phyloP scores from a whole-genome alignment of 2,113 vertebrate genomes.

The Numida meleagris region DNA sequence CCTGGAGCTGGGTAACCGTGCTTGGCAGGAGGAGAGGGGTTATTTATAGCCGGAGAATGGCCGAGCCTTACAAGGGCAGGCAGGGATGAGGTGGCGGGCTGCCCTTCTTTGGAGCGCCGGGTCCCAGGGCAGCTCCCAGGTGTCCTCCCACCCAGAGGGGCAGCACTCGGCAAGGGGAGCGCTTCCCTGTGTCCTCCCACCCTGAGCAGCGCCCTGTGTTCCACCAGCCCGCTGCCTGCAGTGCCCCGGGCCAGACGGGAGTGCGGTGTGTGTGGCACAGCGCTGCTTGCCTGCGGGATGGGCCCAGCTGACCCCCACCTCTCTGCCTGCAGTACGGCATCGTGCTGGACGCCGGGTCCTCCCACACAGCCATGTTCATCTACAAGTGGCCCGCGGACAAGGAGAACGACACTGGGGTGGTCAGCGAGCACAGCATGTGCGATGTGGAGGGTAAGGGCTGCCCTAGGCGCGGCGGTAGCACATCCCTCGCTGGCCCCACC shows the following conservation, averaged over 20 bases:
- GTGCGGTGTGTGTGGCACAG: neutral
- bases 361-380: constrained; percentile 85
- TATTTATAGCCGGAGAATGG: constrained; percentile 60
- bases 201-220: no score
- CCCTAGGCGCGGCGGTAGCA: neutral
- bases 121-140: neutral
- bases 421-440: constrained; percentile 82
- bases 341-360: constrained; percentile 88
- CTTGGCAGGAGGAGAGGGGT: constrained; percentile 19
- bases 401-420: constrained; percentile 86
- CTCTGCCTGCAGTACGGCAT: constrained; percentile 81
- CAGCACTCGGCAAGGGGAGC: no score
- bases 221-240: no score
- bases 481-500: neutral
- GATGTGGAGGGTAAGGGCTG: constrained; percentile 76
- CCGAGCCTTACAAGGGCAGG: constrained; percentile 55
- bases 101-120: constrained; percentile 29
- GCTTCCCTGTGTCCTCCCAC: no score
- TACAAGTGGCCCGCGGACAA: constrained; percentile 88
- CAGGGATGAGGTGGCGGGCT: neutral
- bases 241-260: no score
- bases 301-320: neutral
- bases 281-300: neutral
- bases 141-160: neutral
- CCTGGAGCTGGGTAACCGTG: neutral